These are phyloP conservation scores for Todus mexicanus DNA, from an alignment of 2,797 vertebrate species.

Conservation along the genomic window DNA sequence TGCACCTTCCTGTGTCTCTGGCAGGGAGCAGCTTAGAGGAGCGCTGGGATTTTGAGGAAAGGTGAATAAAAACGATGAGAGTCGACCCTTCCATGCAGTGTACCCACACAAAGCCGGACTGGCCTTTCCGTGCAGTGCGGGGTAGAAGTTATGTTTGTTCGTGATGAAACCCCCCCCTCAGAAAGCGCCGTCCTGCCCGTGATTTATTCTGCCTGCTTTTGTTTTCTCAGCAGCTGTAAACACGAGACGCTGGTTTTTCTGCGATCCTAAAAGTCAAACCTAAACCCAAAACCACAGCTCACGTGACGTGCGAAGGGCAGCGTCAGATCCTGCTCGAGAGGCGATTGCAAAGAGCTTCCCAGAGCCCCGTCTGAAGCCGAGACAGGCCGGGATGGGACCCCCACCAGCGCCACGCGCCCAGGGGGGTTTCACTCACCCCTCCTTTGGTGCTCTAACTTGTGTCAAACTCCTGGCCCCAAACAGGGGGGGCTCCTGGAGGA, in stretches of 20 bases:
- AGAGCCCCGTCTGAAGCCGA: neutral
- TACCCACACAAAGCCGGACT: too few relatives aligned
- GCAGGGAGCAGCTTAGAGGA: neutral
- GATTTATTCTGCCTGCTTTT: neutral
- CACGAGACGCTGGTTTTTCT: neutral
- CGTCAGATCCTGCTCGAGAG: neutral
- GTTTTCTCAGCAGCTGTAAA: neutral
- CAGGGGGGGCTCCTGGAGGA: neutral
- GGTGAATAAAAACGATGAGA: neutral
- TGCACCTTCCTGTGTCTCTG: neutral
- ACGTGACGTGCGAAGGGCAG: neutral
- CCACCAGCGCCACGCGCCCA: neutral
- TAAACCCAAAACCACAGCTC: constrained; percentile 14
- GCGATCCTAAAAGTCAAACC: neutral
- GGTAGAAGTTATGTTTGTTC: accelerated
- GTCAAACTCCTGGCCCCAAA: neutral
- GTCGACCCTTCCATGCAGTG: accelerated
- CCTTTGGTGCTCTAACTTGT: neutral
- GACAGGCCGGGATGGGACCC: neutral
- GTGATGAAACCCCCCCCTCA: neutral
- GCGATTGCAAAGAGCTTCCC: neutral
- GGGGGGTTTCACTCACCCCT: neutral
- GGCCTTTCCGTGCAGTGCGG: neutral
- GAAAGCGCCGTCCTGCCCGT: neutral
- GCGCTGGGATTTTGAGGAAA: neutral